Base-by-base conservation (phyloP, 2,888 invertebrate species). In the Lithophane leautieri region DNA sequence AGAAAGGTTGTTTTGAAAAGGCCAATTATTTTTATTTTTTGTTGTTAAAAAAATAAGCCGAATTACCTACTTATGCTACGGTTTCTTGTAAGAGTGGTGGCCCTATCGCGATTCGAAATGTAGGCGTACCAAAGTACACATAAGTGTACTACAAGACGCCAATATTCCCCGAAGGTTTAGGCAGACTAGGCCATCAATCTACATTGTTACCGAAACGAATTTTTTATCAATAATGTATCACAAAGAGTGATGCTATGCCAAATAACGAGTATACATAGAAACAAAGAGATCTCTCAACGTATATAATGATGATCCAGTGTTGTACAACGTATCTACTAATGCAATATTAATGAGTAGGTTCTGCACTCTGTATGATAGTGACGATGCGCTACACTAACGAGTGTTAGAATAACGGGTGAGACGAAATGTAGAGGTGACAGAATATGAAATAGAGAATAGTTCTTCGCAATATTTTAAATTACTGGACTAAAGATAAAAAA, bases 281-380 rank as follows among this genome's bases (percentile, higher is more conserved):
- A 52, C 25, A 62, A 63, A 52, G 52, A 47, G 22, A 78, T 73
- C 50, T 56, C 56, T 25, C 22, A 56, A 44, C 19, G 68, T 70
- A 70, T 68, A 22, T 19, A 52, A 52, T 58, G 42, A 58, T 73
- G 70, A 63, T 63, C 22, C 16, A 1, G 54, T 42, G 63, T 47
- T 42, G 74, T 70, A 65, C 73, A 76, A 68, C 84, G 83, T 60
- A 69, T 75, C 63, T 60, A 50, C 88, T 89, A 87, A 89, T 89
- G 88, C 78, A 86, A 80, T 85, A 85, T 89, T 89, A 87, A 89
- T 89, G 89, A 83, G 83, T 54, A 72, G 34, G 81, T 54, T 70
- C 42, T 81, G 75, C 79, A 79, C 74, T 77, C 54, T 54, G 67
- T 62, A 62, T 56, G 69, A 60, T n/a, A 58, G 70, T 87, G 81